phyloP scores from a whole-genome alignment of 2,113 vertebrate genomes.

The Euleptes europaea region DNA sequence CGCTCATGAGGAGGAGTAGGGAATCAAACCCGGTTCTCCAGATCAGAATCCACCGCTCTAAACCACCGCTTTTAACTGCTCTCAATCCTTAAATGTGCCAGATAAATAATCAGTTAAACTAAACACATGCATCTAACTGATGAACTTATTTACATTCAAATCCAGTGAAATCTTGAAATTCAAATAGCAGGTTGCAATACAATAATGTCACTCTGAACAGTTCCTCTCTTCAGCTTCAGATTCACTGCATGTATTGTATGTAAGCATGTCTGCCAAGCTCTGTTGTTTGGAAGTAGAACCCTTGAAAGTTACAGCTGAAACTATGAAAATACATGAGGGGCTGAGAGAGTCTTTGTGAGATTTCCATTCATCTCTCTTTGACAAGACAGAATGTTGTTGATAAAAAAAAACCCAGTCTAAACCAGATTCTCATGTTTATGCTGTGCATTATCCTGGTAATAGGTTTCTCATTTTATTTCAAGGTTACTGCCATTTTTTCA shows the following conservation, averaged over 20 bases:
- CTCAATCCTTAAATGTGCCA: neutral
- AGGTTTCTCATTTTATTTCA: slow-evolving; percentile 44
- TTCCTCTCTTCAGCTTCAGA: slow-evolving; percentile 31
- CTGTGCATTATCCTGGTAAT: slow-evolving; percentile 30
- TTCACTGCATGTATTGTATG: slow-evolving; percentile 24
- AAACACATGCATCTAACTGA: neutral
- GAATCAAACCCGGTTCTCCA: too few relatives aligned
- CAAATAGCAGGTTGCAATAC: slow-evolving; percentile 21
- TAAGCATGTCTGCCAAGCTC: slow-evolving; percentile 41
- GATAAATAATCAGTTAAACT: slow-evolving; percentile 15
- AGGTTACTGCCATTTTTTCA: slow-evolving; percentile 4
- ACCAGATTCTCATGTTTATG: slow-evolving; percentile 48
- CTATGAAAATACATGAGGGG: slow-evolving; percentile 66
- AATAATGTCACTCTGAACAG: slow-evolving; percentile 38
- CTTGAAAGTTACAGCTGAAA: slow-evolving; percentile 64
- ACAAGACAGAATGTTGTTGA: slow-evolving; percentile 43
- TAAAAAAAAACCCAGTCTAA: slow-evolving; percentile 22
- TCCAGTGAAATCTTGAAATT: slow-evolving; percentile 1
- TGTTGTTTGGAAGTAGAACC: slow-evolving; percentile 34
- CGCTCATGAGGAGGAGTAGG: too few relatives aligned
- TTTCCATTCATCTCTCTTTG: slow-evolving; percentile 39
- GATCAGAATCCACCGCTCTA: too few relatives aligned
- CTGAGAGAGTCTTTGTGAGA: slow-evolving; percentile 50
- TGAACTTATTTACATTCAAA: slow-evolving; percentile 27
- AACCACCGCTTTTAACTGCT: too few relatives aligned